Percentiles rank a stretch among this genome's conserved stretches.
Conservation (phyloP, 2,113 vertebrate species). For the Pachycephala philippinensis region DNA sequence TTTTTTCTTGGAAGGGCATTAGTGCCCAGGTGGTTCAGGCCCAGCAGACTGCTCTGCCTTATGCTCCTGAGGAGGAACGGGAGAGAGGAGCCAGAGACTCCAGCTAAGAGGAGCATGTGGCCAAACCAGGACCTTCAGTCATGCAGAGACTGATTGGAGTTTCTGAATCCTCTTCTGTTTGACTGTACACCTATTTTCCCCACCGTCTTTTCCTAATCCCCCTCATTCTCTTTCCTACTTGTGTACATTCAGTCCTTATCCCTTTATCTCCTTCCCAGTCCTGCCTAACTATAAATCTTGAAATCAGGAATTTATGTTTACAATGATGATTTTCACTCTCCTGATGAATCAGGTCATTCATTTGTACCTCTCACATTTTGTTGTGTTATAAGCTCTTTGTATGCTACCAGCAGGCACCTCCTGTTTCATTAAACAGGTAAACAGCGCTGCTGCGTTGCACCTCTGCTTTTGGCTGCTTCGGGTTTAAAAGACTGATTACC, state of each 20-base stretch:
- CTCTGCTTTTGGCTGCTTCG: not conserved
- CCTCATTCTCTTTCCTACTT: not conserved
- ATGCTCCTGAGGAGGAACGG: not conserved
- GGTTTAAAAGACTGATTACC: not conserved
- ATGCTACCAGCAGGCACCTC: not conserved
- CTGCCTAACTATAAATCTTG: not conserved
- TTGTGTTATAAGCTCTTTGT: not conserved
- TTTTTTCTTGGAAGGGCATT: not conserved
- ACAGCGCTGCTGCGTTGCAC: not conserved
- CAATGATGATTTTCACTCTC: not conserved
- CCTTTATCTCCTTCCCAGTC: not conserved
- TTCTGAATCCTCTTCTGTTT: not conserved
- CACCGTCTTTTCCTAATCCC: not conserved
- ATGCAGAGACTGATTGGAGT: not conserved
- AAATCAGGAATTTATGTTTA: not conserved
- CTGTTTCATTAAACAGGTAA: not conserved
- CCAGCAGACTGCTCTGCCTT: not conserved
- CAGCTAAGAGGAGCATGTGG: not conserved
- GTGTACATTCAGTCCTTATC: not conserved
- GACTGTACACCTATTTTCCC: not conserved
- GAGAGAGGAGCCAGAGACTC: not conserved
- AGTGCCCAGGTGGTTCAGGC: not conserved
- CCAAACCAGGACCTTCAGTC: not conserved
- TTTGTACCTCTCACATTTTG: not conserved
- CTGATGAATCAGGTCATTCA: not conserved